Evolutionary conservation across 2,113 vertebrate genomes (phyloP).

Genomic region (Etheostoma spectabile): DNA sequence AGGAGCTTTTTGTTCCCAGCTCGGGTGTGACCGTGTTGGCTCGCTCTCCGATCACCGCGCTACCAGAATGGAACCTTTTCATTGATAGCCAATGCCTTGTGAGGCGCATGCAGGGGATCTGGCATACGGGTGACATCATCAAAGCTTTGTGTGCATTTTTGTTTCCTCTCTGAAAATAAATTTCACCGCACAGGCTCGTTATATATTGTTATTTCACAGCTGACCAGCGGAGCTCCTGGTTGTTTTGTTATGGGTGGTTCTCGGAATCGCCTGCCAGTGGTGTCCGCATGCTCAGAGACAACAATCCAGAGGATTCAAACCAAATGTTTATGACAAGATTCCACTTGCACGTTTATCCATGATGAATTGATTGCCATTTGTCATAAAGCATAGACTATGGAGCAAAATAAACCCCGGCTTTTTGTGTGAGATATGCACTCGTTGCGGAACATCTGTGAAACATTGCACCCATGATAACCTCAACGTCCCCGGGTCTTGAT

Average conservation of each 20-base stretch:
- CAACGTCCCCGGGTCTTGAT: conserved; percentile 48
- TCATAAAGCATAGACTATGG: conserved; percentile 48
- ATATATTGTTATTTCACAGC: conserved; percentile 27
- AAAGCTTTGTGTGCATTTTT: conserved; percentile 59
- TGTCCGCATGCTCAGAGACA: conserved; percentile 44
- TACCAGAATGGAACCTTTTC: conserved; percentile 61
- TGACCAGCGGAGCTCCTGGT: conserved; percentile 50
- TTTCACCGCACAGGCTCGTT: conserved; percentile 30
- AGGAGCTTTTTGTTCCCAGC: conserved; percentile 60
- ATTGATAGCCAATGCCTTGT: conserved; percentile 50
- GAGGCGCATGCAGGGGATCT: conserved; percentile 56
- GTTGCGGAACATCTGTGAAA: conserved; percentile 73
- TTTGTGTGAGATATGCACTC: conserved; percentile 59
- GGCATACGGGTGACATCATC: conserved; percentile 64
- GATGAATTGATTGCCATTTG: conserved; percentile 69
- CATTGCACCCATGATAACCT: conserved; percentile 70
- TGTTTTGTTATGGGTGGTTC: conserved; percentile 71
- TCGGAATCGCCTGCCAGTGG: conserved; percentile 59
- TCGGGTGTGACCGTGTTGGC: conserved; percentile 64
- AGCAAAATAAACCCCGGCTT: conserved; percentile 64
- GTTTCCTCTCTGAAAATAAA: conserved; percentile 64
- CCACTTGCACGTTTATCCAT: conserved; percentile 43
- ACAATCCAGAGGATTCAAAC: conserved; percentile 53
- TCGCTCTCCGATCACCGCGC: conserved; percentile 37
- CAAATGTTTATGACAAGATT: conserved; percentile 71